Evolutionary conservation across 2,113 vertebrate genomes (phyloP).

Genomic region (Panurus biarmicus): DNA sequence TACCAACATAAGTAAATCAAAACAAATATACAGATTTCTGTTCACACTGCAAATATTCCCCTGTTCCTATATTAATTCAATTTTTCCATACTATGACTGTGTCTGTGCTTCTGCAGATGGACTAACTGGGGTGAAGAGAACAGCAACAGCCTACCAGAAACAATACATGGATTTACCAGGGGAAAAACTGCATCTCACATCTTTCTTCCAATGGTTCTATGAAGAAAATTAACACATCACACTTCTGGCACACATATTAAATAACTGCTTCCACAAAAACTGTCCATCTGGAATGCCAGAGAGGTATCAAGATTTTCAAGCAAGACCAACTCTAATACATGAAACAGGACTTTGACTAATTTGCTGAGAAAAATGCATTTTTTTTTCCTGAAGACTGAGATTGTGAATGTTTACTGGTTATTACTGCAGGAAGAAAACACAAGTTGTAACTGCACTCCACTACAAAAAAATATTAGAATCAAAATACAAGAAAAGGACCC

Average conservation of each 20-base stretch:
- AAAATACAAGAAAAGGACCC: not conserved
- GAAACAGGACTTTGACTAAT: not conserved
- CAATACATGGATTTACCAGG: not conserved
- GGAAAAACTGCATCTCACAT: not conserved
- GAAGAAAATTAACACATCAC: not conserved
- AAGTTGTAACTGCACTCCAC: not conserved
- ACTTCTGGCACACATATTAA: not conserved
- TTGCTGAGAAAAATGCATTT: not conserved
- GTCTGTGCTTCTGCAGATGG: not conserved
- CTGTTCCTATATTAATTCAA: not conserved
- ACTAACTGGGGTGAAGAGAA: not conserved
- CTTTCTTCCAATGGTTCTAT: not conserved
- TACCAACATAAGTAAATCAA: not conserved
- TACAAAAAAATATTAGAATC: not conserved
- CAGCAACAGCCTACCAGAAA: not conserved
- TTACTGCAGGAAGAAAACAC: not conserved
- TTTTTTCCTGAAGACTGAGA: not conserved
- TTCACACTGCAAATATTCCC: not conserved
- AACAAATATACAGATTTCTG: not conserved
- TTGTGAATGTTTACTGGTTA: not conserved
- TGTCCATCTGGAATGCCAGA: not conserved
- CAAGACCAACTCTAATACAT: not conserved
- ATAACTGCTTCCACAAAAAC: not conserved
- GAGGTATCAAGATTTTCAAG: not conserved
- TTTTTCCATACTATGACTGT: not conserved